Conservation (phyloP, 2,113 vertebrate genomes). For the Artemisiospiza belli region DNA sequence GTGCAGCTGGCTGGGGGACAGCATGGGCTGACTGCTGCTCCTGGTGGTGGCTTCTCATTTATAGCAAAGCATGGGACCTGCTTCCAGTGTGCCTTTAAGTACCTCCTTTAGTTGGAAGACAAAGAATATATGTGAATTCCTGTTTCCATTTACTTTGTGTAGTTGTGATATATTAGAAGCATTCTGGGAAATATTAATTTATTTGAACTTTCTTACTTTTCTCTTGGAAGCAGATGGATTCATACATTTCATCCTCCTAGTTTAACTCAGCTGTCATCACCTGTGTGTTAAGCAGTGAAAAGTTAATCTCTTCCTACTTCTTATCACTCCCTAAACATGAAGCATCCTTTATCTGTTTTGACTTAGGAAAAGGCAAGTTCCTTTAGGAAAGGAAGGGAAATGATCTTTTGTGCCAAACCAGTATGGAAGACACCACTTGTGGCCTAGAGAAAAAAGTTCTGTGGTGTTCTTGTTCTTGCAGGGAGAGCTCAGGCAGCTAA, state of each 20-base stretch:
- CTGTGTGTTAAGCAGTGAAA: background rate
- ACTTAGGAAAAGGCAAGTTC: background rate
- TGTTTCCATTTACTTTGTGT: background rate
- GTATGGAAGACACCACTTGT: background rate
- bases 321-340: background rate
- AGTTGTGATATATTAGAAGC: background rate
- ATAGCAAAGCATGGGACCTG: background rate
- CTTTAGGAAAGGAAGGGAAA: background rate
- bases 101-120: background rate
- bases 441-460: background rate
- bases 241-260: background rate
- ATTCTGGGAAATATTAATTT: background rate
- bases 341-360: background rate
- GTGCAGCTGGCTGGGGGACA: background rate
- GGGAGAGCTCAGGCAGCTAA: background rate
- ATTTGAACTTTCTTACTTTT: background rate
- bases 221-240: background rate
- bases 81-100: background rate
- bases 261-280: background rate
- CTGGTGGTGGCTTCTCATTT: background rate
- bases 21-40: rapidly evolving
- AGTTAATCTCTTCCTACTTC: background rate
- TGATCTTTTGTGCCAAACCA: background rate
- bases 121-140: background rate
- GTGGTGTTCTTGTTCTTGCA: background rate